Evolutionary conservation across 2,797 vertebrate species (phyloP), one percentile per base, ranked within the genome.

Genomic region (Anguilla megastoma): DNA sequence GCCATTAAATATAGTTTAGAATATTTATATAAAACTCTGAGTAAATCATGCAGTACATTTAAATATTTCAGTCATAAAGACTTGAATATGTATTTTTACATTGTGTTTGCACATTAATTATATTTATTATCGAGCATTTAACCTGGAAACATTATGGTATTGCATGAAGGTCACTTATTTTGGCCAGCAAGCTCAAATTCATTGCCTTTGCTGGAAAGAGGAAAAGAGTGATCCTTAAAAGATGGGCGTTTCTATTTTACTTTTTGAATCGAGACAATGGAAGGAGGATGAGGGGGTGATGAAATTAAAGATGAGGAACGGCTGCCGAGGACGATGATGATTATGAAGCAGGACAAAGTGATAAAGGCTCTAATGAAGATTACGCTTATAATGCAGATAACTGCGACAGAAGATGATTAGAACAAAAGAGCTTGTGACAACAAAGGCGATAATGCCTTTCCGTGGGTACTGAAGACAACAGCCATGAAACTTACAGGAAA

Each of bases 11-110:
- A 41, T 79, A 33, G 18, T 36, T 41, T 0, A 41, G 16, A 45
- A 18, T 79, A 82, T 50, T n/a, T 18, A 48, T 50, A 50, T n/a
- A 48, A n/a, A 50, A 50, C 3, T n/a, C 21, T 82, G 7, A 82
- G n/a, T 9, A 48, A 82, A 24, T 41, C 45, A 71, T 71, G 2
- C 71, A 33, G 9, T 74, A 9, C 36, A 41, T 79, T 12, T 45
- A 79, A n/a, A 50, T 82, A 82, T 79, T 79, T 79, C 27, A 74
- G 71, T 74, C 33, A 74, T 74, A 74, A 33, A 74, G 71, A 36
- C 1, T 21, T 79, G 27, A 71, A 71, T 71, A 71, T 33, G 9
- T 30, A 33, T 63, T 63, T 18, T 21, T 63, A 63, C 58, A 63
- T 24, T 21, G 16, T 63, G 21, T 66, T 66, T 66, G 24, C 21